Evolutionary conservation across 2,888 invertebrate genomes (phyloP), one percentile per base, ranked within the genome.

Genomic region (Eupithecia subfuscata): DNA sequence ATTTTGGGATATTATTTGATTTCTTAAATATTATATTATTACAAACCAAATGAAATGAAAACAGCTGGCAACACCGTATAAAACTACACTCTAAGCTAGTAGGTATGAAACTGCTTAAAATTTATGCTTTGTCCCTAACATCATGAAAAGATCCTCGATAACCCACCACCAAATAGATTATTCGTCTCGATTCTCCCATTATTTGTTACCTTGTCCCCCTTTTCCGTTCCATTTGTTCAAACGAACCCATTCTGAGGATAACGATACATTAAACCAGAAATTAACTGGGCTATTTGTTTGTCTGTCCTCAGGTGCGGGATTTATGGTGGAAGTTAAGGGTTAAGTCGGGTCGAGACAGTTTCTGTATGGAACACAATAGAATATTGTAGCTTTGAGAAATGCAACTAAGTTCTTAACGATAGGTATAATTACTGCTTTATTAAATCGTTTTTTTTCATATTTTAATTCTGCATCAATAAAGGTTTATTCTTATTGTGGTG

Each of bases 201-300:
- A 92, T 92, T 92, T 92, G 92, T 92, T 88, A 87, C 89, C 83
- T 88, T 82, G 85, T 87, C 90, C 92, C 37, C 92, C 92, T 92
- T 92, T 93, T 92, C 93, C 93, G 81, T 88, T 84, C 89, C 92
- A 93, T 93, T 93, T 92, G 88, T 91, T 88, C 86, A 83, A 76
- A 84, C 82, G 82, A 85, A 90, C 89, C 89, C 88, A 89, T 90
- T 91, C 85, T 84, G 87, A 87, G 74, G 86, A 87, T 86, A 87
- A 90, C 92, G 90, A 92, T 91, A 92, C 91, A 93, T 92, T 92
- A 86, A 90, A 88, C 90, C 89, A 90, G 85, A 89, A 91, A 92
- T 93, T 91, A 91, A 93, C 89, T 90, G 85, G 84, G 87, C 89
- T 85, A 90, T 92, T 91, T 91, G 90, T 91, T 89, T 88, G 88